Evolutionary conservation across 2,113 vertebrate species (phyloP).

Genomic region (Cardinalis cardinalis): DNA sequence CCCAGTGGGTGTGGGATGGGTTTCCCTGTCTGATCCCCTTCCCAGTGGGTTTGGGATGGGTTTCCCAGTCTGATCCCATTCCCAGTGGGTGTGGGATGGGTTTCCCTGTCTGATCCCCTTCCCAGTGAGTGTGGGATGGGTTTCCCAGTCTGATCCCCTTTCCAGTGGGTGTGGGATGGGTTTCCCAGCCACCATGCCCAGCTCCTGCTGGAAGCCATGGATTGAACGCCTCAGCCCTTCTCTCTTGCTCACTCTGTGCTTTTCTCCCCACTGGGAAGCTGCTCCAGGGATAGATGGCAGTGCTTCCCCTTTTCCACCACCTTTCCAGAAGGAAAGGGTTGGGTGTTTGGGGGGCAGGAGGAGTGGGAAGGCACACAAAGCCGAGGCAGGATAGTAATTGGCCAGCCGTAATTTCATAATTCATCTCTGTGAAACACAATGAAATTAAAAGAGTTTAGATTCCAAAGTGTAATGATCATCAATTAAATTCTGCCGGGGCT

Average conservation of each 20-base stretch:
- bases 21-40: no score
- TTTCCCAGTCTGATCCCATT: no score
- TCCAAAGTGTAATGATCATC: slow-evolving; percentile 73
- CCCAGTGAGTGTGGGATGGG: neutral
- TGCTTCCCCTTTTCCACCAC: neutral
- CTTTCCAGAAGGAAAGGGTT: neutral
- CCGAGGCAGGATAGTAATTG: slow-evolving; percentile 56
- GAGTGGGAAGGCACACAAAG: neutral
- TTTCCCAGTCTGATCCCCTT: rapidly evolving
- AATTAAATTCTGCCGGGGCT: slow-evolving; percentile 70
- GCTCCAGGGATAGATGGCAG: neutral
- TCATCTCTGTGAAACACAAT: slow-evolving; percentile 63
- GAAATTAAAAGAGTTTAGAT: slow-evolving; percentile 75
- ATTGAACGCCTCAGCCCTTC: neutral
- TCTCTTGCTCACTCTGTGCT: neutral
- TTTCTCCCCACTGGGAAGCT: rapidly evolving
- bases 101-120: rapidly evolving
- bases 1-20: no score
- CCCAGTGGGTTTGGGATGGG: no score
- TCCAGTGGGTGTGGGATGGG: neutral
- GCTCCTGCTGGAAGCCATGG: rapidly evolving
- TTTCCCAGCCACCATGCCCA: neutral
- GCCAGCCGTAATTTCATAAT: slow-evolving; percentile 67
- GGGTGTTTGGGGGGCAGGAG: neutral
- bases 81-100: no score